Base-by-base conservation (phyloP, 2,113 vertebrate species). In the Macrotis lagotis region DNA sequence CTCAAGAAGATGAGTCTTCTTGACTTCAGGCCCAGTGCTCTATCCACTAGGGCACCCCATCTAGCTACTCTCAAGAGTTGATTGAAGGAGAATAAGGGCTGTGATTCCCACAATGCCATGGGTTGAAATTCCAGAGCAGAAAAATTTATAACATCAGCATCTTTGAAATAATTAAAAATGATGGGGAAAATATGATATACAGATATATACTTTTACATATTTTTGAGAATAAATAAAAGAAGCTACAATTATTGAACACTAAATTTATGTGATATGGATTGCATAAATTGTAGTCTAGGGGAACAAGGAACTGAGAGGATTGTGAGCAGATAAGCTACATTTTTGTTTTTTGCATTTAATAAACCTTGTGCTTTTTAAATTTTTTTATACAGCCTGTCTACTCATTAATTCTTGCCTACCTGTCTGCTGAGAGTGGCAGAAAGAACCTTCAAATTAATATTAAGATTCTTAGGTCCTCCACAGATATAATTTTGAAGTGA, bases 171-270 rank as follows among this genome's bases (percentile, higher is more conserved):
- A 93, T 90, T 59, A 83, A 90, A 90, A 95, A 90, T 83, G 94
- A 12, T 24, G 48, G 37, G 48, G 83, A 37, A 88, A 90, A 74
- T 50, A 7, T 88, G 51, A 94, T 93, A 93, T 89, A 89, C 16
- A 95, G 50, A 25, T 55, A 44, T 52, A 93, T 92, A 91, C 94
- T 94, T 66, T 93, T 95, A 93, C 55, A 37, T n/a, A 48, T 95
- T 93, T 96, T 96, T 25, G 94, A 93, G 49, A 92, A 44, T 94
- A 89, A 66, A 89, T 88, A 94, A 94, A 89, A 94, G n/a, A 94
- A 59, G 48, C 83, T 90, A 89, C 1, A 92, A 47, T 88, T 91
- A 95, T 28, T 93, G 95, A 90, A 94, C 88, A 94, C 50, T 50
- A 94, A 50, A 26, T 51, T 8, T 91, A 3, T 88, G 51, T 92